A percentile compares a stretch with the other conserved stretches of the same genome.
Conservation (phyloP, 2,113 vertebrate species). For the Agapornis roseicollis region DNA sequence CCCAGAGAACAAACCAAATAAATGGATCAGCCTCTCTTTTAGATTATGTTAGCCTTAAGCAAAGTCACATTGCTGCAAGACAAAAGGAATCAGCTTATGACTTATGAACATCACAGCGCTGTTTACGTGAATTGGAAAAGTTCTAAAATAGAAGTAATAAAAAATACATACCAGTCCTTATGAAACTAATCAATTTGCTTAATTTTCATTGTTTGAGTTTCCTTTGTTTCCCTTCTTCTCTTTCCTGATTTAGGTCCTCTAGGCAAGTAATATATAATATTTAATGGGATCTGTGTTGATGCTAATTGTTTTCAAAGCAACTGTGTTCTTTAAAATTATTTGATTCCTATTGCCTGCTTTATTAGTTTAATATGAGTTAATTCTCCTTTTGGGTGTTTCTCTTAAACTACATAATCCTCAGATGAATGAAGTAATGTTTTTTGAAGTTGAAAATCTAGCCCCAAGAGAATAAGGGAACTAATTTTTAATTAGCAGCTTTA, state of each 20-base stretch:
- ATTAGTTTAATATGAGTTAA: constrained; percentile 60
- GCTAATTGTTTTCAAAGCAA: constrained; percentile 30
- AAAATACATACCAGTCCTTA: neutral
- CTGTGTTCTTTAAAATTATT: constrained; percentile 39
- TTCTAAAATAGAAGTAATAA: neutral
- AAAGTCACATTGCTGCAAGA: neutral
- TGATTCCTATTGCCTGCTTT: constrained; percentile 41
- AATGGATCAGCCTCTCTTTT: neutral
- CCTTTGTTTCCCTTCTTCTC: neutral
- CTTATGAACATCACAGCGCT: neutral
- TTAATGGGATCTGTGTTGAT: constrained; percentile 7
- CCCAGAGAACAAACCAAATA: neutral
- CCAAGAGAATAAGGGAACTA: neutral
- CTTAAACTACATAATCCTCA: constrained; percentile 24
- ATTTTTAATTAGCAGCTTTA: neutral
- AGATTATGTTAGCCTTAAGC: neutral
- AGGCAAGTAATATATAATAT: neutral
- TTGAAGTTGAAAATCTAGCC: constrained; percentile 19
- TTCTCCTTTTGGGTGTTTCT: constrained; percentile 31
- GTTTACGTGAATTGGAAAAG: neutral
- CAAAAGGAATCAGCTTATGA: neutral
- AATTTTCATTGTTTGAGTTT: neutral
- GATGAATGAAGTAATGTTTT: constrained; percentile 37
- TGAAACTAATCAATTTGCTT: neutral
- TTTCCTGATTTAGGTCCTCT: neutral